A percentile compares a stretch with the other conserved stretches of the same genome.
Conservation (phyloP, 2,888 invertebrate genomes). For the Monochamus alternatus region DNA sequence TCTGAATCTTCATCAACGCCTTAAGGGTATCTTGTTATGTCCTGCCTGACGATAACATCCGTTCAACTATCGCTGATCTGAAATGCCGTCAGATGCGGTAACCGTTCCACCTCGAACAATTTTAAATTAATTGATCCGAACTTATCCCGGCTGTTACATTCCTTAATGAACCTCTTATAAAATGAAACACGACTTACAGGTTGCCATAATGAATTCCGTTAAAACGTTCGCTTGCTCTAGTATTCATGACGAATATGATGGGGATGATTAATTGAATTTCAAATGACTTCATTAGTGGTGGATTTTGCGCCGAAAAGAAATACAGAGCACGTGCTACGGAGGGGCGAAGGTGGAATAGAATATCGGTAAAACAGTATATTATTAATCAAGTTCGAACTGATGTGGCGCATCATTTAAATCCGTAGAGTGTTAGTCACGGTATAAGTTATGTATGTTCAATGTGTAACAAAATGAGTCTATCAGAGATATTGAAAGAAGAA, state of each 20-base stretch:
- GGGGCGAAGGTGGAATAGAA: not conserved
- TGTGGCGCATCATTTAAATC: not conserved
- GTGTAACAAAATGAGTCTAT: too few species aligned
- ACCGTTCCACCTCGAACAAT: conserved; percentile 16
- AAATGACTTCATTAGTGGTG: conserved; percentile 24
- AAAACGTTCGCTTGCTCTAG: conserved; percentile 23
- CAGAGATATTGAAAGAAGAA: too few species aligned
- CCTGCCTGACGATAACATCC: not conserved
- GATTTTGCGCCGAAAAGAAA: conserved; percentile 13
- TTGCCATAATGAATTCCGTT: conserved; percentile 26
- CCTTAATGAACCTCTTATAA: conserved; percentile 28
- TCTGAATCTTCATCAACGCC: too few species aligned
- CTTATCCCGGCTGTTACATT: conserved; percentile 22
- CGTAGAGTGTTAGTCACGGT: not conserved
- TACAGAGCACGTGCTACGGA: conserved; percentile 3
- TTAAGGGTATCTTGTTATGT: not conserved
- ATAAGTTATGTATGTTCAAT: not conserved
- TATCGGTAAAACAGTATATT: not conserved
- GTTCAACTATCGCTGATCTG: not conserved
- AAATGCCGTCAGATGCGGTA: conserved; percentile 3
- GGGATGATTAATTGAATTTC: conserved; percentile 27
- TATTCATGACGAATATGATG: conserved; percentile 23
- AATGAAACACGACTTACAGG: conserved; percentile 31
- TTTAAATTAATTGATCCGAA: conserved; percentile 22
- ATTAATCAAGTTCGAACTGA: not conserved